Conservation (phyloP, 2,888 invertebrate genomes). For the Hypena proboscidalis region DNA sequence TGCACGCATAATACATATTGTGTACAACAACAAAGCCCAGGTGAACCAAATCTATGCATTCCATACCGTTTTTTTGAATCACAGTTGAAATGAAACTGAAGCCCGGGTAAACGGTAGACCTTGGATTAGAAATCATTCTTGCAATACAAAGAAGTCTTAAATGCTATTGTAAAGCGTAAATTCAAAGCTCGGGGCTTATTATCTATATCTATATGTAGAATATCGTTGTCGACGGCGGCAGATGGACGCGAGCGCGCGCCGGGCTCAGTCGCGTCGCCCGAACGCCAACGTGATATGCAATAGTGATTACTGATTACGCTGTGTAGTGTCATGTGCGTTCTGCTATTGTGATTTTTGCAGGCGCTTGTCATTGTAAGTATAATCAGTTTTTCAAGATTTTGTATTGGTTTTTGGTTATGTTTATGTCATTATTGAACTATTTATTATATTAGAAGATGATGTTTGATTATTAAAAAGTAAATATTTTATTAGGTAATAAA, state of each 20-base stretch:
- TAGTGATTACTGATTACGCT: conserved; percentile 45
- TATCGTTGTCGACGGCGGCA: conserved; percentile 31
- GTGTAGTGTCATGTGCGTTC: conserved; percentile 45
- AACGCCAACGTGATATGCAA: conserved; percentile 31
- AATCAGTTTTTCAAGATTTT: background rate
- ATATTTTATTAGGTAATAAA: too few relatives aligned
- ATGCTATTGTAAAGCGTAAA: conserved; percentile 16
- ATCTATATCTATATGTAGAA: conserved; percentile 29
- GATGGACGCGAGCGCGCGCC: conserved; percentile 44
- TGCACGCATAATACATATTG: too few relatives aligned
- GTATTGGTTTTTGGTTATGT: background rate
- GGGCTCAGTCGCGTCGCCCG: conserved; percentile 36
- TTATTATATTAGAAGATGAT: too few relatives aligned
- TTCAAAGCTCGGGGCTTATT: conserved; percentile 18
- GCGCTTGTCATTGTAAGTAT: conserved; percentile 36
- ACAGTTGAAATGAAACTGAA: background rate
- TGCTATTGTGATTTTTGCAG: conserved; percentile 41
- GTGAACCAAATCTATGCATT: too few relatives aligned
- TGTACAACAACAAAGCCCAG: too few relatives aligned
- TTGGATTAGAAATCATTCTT: conserved; percentile 4
- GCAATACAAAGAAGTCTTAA: conserved; percentile 9
- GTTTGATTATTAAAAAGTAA: too few relatives aligned
- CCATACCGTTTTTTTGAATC: background rate
- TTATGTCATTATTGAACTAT: too few relatives aligned
- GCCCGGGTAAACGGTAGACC: background rate